Conservation (phyloP, 2,888 invertebrate genomes). For the Kryphioiulus occultus region DNA sequence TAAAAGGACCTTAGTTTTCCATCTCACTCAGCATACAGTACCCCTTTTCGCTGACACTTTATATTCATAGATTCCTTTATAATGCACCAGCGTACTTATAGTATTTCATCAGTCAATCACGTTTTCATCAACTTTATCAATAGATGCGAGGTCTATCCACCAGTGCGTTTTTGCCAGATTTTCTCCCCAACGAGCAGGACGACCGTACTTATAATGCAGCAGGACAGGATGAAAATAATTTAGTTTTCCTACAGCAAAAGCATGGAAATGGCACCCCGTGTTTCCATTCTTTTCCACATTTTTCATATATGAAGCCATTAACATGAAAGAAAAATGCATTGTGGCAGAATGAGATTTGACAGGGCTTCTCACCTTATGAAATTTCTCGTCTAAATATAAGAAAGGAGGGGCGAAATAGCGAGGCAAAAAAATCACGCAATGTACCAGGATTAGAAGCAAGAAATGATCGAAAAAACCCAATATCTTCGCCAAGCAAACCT, state of each 20-base stretch:
- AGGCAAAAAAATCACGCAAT: background rate
- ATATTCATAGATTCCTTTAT: conserved; percentile 15
- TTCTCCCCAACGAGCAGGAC: background rate
- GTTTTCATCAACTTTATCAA: conserved; percentile 1
- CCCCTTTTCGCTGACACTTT: background rate
- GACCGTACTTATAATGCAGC: background rate
- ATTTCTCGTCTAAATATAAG: conserved; percentile 9
- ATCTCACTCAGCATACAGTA: background rate
- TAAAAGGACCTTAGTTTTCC: background rate
- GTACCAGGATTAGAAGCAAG: background rate
- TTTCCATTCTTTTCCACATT: conserved; percentile 27
- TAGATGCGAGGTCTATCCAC: background rate
- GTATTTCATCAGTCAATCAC: conserved; percentile 31
- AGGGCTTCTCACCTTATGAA: conserved; percentile 30
- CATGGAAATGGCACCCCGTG: background rate
- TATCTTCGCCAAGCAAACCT: background rate
- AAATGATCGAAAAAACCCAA: background rate
- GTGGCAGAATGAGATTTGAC: conserved; percentile 26
- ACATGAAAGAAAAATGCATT: conserved; percentile 20
- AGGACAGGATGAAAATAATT: conserved; percentile 32
- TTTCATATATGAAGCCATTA: conserved; percentile 32
- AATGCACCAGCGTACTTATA: background rate
- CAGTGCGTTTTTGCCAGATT: background rate
- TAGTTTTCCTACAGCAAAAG: background rate
- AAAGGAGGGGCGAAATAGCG: background rate